Conservation (phyloP, 2,113 vertebrate species). For the Cyanistes caeruleus region DNA sequence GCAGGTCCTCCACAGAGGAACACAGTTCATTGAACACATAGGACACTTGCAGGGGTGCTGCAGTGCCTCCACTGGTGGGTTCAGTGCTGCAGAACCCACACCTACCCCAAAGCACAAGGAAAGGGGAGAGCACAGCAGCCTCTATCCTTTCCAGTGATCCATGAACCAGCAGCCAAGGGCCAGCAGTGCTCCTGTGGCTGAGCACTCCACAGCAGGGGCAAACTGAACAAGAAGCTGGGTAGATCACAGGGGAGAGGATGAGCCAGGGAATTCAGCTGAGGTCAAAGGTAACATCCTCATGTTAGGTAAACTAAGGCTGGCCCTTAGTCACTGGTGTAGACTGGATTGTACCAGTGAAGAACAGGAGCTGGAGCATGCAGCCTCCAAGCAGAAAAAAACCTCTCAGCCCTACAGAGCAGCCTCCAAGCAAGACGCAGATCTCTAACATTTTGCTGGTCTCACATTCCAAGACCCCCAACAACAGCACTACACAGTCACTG, state of each 20-base stretch:
- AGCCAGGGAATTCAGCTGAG: neutral
- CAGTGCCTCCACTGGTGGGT: fast-evolving
- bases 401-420: neutral
- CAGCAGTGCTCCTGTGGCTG: neutral
- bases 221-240: neutral
- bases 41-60: fast-evolving
- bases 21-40: neutral
- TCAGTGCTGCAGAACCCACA: neutral
- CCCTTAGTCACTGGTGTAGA: neutral
- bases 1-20: neutral
- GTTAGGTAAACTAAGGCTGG: neutral
- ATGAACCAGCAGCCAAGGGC: neutral
- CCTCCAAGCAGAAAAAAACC: neutral
- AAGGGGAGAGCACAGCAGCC: neutral
- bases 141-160: neutral
- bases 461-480: neutral
- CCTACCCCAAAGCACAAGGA: neutral
- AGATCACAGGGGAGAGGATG: neutral
- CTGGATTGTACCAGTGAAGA: neutral
- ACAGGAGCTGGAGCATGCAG: fast-evolving
- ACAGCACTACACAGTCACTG: fast-evolving
- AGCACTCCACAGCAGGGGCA: neutral
- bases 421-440: neutral
- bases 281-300: neutral
- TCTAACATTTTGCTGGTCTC: neutral